Evolutionary conservation across 2,888 invertebrate species (phyloP), one percentile per base, ranked within the genome.

Genomic region (Ormyrus nitidulus): DNA sequence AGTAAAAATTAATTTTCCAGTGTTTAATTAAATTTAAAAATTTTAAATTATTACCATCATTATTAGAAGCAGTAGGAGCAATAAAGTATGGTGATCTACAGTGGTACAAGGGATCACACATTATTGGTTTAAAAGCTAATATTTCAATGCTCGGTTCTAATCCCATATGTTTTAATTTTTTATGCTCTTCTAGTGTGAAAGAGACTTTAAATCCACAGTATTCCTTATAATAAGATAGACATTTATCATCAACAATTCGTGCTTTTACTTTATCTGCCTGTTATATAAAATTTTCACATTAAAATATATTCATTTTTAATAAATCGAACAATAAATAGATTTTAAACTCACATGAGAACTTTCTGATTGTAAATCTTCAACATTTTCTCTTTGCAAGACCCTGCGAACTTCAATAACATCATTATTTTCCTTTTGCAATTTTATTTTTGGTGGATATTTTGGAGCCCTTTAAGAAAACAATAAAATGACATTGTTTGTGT

Each of bases 121-220:
- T 53, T 34, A 69, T 59, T 8, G 77, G 81, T 58, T 83, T 80
- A 54, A 84, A 85, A 6, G 82, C 83, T 11, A 85, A 51, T 77
- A 84, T 62, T 58, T 83, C 62, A 9, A 85, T 82, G 2, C 76
- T 68, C 49, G 70, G 66, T 13, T 82, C 68, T 6, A 77, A 53
- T 48, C 72, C 53, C 19, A 77, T 19, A 56, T 74, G 56, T 68
- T 68, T 79, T 0, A 82, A n/a, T 46, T 56, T 51, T 66, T 75
- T 75, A n/a, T 6, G 9, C 51, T 82, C 82, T 34, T 34, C 34
- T 34, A 4, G 34, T 34, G 34, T 34, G 34, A 34, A 34, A 19
- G 49, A 49, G n/a, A 13, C 11, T 6, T 44, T 77, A 5, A 80
- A 82, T 9, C 62, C 66, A 61, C 66, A 13, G 58, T 61, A 71